Conservation (phyloP, 2,797 vertebrate genomes). For the Hypotaenidia philippensis region DNA sequence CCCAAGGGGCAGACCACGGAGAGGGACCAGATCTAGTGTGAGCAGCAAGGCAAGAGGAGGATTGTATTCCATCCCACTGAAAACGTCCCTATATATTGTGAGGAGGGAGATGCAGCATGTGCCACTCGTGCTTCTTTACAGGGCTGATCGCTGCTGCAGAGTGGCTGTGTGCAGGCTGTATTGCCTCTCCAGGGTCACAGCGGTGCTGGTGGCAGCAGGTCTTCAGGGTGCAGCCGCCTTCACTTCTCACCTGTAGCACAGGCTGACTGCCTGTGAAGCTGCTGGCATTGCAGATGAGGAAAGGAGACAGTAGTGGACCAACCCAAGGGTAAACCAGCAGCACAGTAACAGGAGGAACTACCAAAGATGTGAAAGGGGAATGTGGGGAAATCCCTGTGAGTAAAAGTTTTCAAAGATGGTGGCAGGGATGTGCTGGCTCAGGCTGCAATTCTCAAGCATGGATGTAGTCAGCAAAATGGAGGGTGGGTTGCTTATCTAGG, state of each 20-base stretch:
- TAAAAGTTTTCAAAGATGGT: neutral
- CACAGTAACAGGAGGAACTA: neutral
- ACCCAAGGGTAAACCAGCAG: neutral
- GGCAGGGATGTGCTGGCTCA: neutral
- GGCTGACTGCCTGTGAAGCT: fast-evolving
- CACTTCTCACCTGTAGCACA: fast-evolving
- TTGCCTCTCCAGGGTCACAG: neutral
- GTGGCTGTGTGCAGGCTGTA: neutral
- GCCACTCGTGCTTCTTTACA: neutral
- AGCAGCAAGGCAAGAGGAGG: neutral
- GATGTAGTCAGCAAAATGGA: neutral
- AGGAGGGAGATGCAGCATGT: neutral
- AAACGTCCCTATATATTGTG: neutral
- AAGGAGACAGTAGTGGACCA: neutral
- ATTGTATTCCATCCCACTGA: neutral
- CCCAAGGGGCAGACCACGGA: fast-evolving
- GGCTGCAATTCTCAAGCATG: neutral
- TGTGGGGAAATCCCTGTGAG: fast-evolving
- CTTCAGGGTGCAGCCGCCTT: neutral
- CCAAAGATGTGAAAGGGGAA: neutral
- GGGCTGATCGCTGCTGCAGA: neutral
- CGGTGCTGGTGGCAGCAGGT: neutral
- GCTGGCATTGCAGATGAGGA: neutral
- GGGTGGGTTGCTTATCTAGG: neutral
- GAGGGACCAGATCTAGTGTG: neutral